A percentile compares a stretch with the other conserved stretches of the same genome.
Conservation (phyloP, 2,113 vertebrate genomes). For the Rutilus rutilus region DNA sequence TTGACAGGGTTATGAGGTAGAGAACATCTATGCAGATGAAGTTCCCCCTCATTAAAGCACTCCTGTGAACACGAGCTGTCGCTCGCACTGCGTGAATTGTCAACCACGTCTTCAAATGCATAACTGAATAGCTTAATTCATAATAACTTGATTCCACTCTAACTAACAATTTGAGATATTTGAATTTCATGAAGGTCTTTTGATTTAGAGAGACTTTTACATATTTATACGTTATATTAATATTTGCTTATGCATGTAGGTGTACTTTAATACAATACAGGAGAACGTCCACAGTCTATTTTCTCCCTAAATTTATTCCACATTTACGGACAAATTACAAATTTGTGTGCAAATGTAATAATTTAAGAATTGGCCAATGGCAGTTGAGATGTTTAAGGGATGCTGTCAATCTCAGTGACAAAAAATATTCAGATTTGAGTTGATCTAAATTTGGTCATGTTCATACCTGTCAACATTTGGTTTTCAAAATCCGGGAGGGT, state of each 20-base stretch:
- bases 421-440: not conserved
- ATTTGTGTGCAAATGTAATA: not conserved
- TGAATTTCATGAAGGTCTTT: constrained; percentile 5
- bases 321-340: not conserved
- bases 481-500: too few species aligned
- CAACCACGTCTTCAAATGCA: not conserved
- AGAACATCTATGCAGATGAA: constrained; percentile 32
- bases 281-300: too few species aligned
- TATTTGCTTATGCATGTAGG: not conserved
- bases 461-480: too few species aligned
- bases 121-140: constrained; percentile 9
- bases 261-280: not conserved
- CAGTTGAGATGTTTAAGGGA: not conserved
- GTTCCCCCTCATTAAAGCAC: constrained; percentile 51
- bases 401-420: not conserved
- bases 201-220: not conserved
- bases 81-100: constrained; percentile 1
- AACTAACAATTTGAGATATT: constrained; percentile 3
- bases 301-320: not conserved
- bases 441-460: not conserved
- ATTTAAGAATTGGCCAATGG: not conserved
- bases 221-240: not conserved
- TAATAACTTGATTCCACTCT: constrained; percentile 13
- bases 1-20: constrained; percentile 9
- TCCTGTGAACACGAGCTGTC: constrained; percentile 37